These are phyloP conservation scores for Felis chaus DNA, from an alignment of 2,113 vertebrate species.

Conservation along the genomic window DNA sequence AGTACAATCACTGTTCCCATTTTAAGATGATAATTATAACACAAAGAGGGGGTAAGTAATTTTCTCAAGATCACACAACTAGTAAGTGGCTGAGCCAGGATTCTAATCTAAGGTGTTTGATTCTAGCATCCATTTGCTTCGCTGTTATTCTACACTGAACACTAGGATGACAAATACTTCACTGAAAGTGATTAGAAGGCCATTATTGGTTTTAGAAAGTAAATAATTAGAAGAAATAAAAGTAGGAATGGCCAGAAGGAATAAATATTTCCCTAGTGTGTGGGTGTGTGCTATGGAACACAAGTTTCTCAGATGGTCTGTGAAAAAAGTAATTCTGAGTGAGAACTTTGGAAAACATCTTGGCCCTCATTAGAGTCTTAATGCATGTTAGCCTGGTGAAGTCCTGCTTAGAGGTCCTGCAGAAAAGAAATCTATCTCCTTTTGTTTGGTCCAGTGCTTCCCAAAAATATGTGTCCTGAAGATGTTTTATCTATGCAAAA, in stretches of 20 bases:
- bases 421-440: neutral
- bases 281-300: neutral
- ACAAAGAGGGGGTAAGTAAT: neutral
- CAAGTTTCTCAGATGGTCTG: neutral
- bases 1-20: neutral
- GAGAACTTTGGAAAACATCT: neutral
- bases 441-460: neutral
- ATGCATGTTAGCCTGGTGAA: neutral
- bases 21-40: slow-evolving; percentile 33
- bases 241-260: neutral
- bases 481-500: neutral
- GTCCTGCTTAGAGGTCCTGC: neutral
- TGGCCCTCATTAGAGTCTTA: neutral
- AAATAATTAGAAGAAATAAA: slow-evolving; percentile 29
- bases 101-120: neutral
- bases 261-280: neutral
- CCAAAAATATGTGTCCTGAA: neutral
- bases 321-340: neutral
- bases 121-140: neutral
- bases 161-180: neutral
- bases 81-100: neutral
- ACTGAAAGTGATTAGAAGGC: neutral
- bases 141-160: neutral
- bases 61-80: neutral
- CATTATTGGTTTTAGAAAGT: neutral